A percentile compares a stretch with the other conserved stretches of the same genome.
phyloP scores from a whole-genome alignment of 2,797 vertebrate species.

The Australoheros facetus region DNA sequence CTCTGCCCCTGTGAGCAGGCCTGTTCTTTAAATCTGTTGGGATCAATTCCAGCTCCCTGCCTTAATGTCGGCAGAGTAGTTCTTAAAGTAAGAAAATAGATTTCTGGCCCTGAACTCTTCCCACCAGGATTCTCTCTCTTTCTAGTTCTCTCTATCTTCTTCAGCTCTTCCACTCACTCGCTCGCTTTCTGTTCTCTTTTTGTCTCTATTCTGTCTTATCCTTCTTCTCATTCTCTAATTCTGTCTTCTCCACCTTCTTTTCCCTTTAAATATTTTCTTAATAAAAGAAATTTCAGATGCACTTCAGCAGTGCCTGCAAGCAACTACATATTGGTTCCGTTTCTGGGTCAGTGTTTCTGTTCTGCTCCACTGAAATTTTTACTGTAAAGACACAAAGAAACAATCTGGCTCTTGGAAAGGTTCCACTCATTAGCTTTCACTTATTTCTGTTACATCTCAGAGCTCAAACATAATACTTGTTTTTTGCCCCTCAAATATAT shows the following conservation, averaged over 20 bases:
- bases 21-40: constrained; percentile 71
- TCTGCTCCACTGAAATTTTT: background rate
- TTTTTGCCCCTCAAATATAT: too few relatives aligned
- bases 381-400: background rate
- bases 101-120: constrained; percentile 55
- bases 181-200: background rate
- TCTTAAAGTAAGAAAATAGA: constrained; percentile 66
- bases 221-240: background rate
- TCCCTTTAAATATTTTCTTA: background rate
- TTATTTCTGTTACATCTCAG: background rate
- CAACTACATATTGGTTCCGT: background rate
- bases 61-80: constrained; percentile 64
- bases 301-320: background rate
- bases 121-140: constrained; percentile 35
- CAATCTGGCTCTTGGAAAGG: background rate
- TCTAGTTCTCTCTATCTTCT: constrained; percentile 45
- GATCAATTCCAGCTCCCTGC: constrained; percentile 71
- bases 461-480: too few relatives aligned
- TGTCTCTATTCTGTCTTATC: background rate
- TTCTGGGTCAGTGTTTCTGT: too few relatives aligned
- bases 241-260: background rate
- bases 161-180: constrained; percentile 15
- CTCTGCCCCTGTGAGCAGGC: constrained; percentile 52
- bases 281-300: background rate
- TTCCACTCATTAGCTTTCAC: background rate